Evolutionary conservation across 2,888 invertebrate species (phyloP).

Genomic region (Caenorhabditis sp.): DNA sequence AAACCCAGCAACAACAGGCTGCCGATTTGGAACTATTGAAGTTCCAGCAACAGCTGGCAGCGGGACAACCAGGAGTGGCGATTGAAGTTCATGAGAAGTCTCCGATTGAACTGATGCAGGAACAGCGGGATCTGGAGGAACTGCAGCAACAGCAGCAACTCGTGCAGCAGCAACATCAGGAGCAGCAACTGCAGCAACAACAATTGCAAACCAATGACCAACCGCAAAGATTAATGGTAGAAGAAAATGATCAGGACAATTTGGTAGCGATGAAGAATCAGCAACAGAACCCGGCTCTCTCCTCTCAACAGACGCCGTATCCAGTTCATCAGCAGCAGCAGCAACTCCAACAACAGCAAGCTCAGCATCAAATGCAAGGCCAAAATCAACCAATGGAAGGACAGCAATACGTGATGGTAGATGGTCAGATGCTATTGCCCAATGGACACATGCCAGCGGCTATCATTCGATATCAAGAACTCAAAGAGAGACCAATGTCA

Average conservation of each 20-base stretch:
- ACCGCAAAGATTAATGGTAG: too few relatives aligned
- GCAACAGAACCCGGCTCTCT: too few relatives aligned
- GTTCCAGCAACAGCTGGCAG: not conserved
- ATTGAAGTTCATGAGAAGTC: too few relatives aligned
- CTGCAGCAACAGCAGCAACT: slow-evolving; percentile 9
- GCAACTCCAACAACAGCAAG: not conserved
- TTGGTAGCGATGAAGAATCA: too few relatives aligned
- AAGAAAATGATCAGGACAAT: too few relatives aligned
- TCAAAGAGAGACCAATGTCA: too few relatives aligned
- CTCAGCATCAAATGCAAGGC: not conserved
- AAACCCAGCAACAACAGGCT: not conserved
- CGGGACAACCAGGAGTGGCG: too few relatives aligned
- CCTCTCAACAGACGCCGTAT: too few relatives aligned
- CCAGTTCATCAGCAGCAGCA: slow-evolving; percentile 1
- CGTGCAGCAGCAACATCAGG: not conserved
- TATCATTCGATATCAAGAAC: too few relatives aligned
- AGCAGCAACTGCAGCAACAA: slow-evolving; percentile 10
- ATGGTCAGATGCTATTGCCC: too few relatives aligned
- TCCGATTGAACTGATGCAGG: too few relatives aligned
- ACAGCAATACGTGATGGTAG: not conserved
- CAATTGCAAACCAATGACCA: not conserved
- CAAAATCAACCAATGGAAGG: not conserved
- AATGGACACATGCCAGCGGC: too few relatives aligned
- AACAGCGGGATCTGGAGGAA: not conserved
- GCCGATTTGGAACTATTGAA: not conserved